Base-by-base conservation (phyloP, 2,888 invertebrate species). In the Xylophagus ater region DNA sequence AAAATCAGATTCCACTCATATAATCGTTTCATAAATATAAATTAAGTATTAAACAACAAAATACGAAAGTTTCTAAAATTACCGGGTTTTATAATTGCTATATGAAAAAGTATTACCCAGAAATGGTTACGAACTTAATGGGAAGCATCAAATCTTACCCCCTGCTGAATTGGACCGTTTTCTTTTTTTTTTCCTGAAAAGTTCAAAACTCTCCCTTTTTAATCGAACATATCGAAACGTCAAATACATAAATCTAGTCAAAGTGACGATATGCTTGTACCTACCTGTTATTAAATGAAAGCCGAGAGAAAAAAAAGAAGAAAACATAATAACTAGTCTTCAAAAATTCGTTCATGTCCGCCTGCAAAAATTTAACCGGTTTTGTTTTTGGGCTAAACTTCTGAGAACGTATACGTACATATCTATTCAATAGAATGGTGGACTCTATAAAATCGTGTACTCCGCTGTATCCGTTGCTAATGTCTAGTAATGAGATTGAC, bases 401-500 rank as follows among this genome's bases (percentile, higher is more conserved):
- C n/a, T n/a, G n/a, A n/a, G n/a, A n/a, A n/a, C n/a, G n/a, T 29
- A n/a, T 26, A 13, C 7, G 13, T 13, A 5, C 12, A 26, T 13
- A 15, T n/a, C 19, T 19, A 18, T 32, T 9, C 32, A 32, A 18
- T n/a, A 9, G n/a, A 18, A 12, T 26, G 19, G 25, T 25, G 19
- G 35, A 26, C 26, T n/a, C n/a, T 18, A 12, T 25, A 4, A 26
- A n/a, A 28, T 9, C 14, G 18, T 14, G 35, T 18, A 18, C 37
- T 31, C 31, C 31, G 30, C 30, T 37, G 37, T 31, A 30, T 31
- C 37, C 31, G 23, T 24, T 24, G 30, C 37, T 37, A 37, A 37
- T 37, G 31, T 31, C 17, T 24, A 31, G 37, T 37, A 37, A 37
- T 37, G 37, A 37, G 37, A 37, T 30, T 37, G 37, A 37, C 37